Base-by-base conservation (phyloP, 2,113 vertebrate genomes). In the Sphaerodactylus townsendi region DNA sequence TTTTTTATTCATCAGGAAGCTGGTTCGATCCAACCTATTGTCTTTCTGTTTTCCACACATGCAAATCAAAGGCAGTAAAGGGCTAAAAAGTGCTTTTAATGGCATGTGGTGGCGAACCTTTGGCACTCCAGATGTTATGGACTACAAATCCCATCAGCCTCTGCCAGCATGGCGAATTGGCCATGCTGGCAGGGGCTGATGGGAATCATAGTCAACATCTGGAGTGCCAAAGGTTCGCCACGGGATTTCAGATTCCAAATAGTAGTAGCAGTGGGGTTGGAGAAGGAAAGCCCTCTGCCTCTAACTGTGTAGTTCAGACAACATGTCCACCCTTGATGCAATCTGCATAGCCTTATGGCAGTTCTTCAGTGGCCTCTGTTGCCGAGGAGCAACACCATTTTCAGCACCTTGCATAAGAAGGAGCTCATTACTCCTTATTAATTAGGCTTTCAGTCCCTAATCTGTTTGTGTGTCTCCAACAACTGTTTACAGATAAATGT, bases 401-500 rank as follows among this genome's bases (percentile, higher is more conserved):
- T 56, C 83, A 89, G 53, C 44, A 86, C 87, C 84, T 93, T 44
- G 0, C 85, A 84, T 75, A 86, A 79, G 87, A 95, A 90, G 74
- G 56, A 95, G 85, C 91, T 95, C 89, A 94, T 96, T 94, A 95
- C 80, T 93, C 81, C 90, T 92, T 93, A 95, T 95, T 95, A 95
- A 95, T 95, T 95, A 90, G 87, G 89, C 92, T 90, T 92, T 94
- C 91, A 96, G 91, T 93, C 87, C 83, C 91, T 93, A 94, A 93
- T 94, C 93, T 90, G 91, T 91, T 79, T 91, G 78, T 90, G 92
- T 90, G 91, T 93, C 93, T 91, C 93, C 87, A 94, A 92, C 92
- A 93, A 95, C 90, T 94, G 93, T 94, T 95, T 96, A 95, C 92
- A 91, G 91, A 92, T 93, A 95, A 93, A 89, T 87, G 88, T 88